Conservation (phyloP, 2,888 invertebrate species). For the Boloria euphrosyne region DNA sequence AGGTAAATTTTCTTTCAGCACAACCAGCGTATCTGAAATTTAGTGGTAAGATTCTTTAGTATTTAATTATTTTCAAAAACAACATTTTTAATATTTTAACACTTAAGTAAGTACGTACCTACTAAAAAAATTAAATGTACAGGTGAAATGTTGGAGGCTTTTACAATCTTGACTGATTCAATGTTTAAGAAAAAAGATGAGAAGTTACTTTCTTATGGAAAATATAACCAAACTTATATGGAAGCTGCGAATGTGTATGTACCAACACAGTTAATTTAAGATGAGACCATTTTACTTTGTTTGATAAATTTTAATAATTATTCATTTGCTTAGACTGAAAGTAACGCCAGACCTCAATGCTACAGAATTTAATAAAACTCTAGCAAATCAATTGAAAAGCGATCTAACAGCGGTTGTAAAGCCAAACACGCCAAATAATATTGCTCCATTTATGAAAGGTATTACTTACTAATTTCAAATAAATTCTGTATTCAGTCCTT, state of each 20-base stretch:
- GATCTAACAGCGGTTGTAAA: slow-evolving; percentile 50
- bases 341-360: slow-evolving; percentile 53
- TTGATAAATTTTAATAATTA: background rate
- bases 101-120: background rate
- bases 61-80: background rate
- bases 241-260: slow-evolving; percentile 64
- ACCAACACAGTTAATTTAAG: background rate
- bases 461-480: slow-evolving; percentile 12
- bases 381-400: slow-evolving; percentile 51
- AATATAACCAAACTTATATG: slow-evolving; percentile 57
- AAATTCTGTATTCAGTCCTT: too few relatives aligned
- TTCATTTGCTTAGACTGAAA: slow-evolving; percentile 52
- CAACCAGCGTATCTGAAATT: slow-evolving; percentile 59
- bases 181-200: slow-evolving; percentile 61
- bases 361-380: slow-evolving; percentile 50
- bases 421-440: slow-evolving; percentile 51
- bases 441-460: slow-evolving; percentile 59
- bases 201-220: slow-evolving; percentile 55
- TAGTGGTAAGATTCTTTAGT: slow-evolving; percentile 49
- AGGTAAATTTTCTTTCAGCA: slow-evolving; percentile 49
- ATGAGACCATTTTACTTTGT: background rate
- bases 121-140: background rate
- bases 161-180: slow-evolving; percentile 56
- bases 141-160: slow-evolving; percentile 67
- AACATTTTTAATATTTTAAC: too few relatives aligned